These are phyloP conservation scores for Dipodomys spectabilis DNA, from an alignment of 2,113 vertebrate species.

Conservation along the genomic window DNA sequence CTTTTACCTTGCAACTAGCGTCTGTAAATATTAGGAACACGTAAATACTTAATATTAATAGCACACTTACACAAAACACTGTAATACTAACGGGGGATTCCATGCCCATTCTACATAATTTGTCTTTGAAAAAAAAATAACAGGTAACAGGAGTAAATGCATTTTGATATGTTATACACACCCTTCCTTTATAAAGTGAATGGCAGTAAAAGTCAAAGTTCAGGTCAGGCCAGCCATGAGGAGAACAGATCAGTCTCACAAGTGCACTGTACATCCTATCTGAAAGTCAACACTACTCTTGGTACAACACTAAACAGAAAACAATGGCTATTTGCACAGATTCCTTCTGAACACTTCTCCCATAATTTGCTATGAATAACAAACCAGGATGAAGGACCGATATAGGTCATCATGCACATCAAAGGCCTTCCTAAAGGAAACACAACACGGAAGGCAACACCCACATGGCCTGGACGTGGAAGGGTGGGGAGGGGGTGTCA, in stretches of 20 bases:
- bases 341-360: slow-evolving; percentile 56
- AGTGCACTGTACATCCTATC: neutral
- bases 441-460: slow-evolving; percentile 60
- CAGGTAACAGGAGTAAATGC: slow-evolving; percentile 81
- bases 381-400: neutral
- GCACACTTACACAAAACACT: slow-evolving; percentile 83
- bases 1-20: slow-evolving; percentile 75
- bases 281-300: neutral
- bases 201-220: slow-evolving; percentile 56
- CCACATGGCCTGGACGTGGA: slow-evolving; percentile 56
- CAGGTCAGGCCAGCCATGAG: slow-evolving; percentile 40
- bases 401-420: neutral
- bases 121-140: slow-evolving; percentile 77
- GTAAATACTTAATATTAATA: slow-evolving; percentile 80
- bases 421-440: slow-evolving; percentile 54
- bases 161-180: slow-evolving; percentile 61
- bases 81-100: slow-evolving; percentile 67
- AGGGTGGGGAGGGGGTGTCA: neutral
- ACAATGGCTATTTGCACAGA: slow-evolving; percentile 16
- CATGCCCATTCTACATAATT: slow-evolving; percentile 66
- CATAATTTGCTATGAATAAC: slow-evolving; percentile 16
- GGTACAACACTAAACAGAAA: slow-evolving; percentile 57
- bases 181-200: slow-evolving; percentile 72
- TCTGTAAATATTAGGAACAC: slow-evolving; percentile 77
- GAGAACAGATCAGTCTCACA: slow-evolving; percentile 33